Evolutionary conservation across 1,140 invertebrate species (phyloP).

Genomic region (Aethina tumida): DNA sequence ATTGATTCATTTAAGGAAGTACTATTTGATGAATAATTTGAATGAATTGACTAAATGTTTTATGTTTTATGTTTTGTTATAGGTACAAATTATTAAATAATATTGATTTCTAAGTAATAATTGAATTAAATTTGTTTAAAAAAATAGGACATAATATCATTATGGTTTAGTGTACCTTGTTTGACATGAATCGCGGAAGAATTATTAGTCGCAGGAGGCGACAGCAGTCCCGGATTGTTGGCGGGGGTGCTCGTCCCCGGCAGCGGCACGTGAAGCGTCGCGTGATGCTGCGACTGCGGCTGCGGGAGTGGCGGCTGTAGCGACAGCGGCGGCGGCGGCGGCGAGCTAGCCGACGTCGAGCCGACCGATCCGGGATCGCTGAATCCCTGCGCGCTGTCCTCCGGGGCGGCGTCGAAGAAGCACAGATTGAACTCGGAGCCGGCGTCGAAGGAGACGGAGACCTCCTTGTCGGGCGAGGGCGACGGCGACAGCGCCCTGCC

Average conservation of each 20-base stretch:
- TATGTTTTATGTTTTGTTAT: too few species aligned
- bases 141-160: too few species aligned
- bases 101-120: too few species aligned
- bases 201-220: slow-evolving; percentile 19
- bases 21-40: too few species aligned
- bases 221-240: slow-evolving; percentile 19
- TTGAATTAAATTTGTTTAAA: slow-evolving; percentile 3
- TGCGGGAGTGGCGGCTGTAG: slow-evolving; percentile 41
- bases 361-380: slow-evolving; percentile 56
- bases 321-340: slow-evolving; percentile 38
- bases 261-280: slow-evolving; percentile 31
- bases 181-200: slow-evolving; percentile 26
- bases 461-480: slow-evolving; percentile 47
- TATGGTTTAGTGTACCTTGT: too few species aligned
- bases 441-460: slow-evolving; percentile 57
- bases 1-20: too few species aligned
- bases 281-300: slow-evolving; percentile 28
- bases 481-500: slow-evolving; percentile 45
- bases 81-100: too few species aligned
- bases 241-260: slow-evolving; percentile 19
- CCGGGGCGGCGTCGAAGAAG: slow-evolving; percentile 63
- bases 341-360: slow-evolving; percentile 47
- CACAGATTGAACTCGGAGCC: slow-evolving; percentile 66
- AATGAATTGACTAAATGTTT: too few species aligned
- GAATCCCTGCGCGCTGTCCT: slow-evolving; percentile 54